Evolutionary conservation across 2,113 vertebrate species (phyloP).

Genomic region (Oenanthe melanoleuca): DNA sequence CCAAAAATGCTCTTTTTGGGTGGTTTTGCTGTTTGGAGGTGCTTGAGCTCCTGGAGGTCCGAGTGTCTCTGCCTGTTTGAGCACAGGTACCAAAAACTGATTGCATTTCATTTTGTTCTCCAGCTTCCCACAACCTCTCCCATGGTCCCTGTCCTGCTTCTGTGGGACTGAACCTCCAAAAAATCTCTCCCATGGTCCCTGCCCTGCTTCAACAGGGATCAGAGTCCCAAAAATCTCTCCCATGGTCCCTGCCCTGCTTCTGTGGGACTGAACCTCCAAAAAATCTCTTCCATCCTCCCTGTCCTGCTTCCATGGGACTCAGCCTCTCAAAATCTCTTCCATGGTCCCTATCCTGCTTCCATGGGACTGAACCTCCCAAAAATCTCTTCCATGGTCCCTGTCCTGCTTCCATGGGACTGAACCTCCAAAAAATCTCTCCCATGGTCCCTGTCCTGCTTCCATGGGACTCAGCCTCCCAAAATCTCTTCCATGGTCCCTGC

Average conservation of each 20-base stretch:
- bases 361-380: not conserved
- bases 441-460: not conserved
- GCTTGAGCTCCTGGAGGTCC: not conserved
- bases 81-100: accelerated
- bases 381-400: not conserved
- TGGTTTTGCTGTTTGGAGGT: not conserved
- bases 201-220: not conserved
- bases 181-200: not conserved
- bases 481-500: not conserved
- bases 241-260: not conserved
- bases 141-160: not conserved
- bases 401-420: not conserved
- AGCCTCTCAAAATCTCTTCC: not conserved
- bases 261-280: accelerated
- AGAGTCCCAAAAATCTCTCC: not conserved
- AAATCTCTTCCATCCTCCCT: not conserved
- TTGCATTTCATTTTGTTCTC: not conserved
- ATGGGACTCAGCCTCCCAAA: not conserved
- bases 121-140: not conserved
- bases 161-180: not conserved
- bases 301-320: not conserved
- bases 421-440: not conserved
- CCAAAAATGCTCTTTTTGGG: not conserved
- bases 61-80: not conserved
- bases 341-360: not conserved